Evolutionary conservation across 2,797 vertebrate species (phyloP), one percentile per base, ranked within the genome.

Genomic region (Bovichtus diacanthus): DNA sequence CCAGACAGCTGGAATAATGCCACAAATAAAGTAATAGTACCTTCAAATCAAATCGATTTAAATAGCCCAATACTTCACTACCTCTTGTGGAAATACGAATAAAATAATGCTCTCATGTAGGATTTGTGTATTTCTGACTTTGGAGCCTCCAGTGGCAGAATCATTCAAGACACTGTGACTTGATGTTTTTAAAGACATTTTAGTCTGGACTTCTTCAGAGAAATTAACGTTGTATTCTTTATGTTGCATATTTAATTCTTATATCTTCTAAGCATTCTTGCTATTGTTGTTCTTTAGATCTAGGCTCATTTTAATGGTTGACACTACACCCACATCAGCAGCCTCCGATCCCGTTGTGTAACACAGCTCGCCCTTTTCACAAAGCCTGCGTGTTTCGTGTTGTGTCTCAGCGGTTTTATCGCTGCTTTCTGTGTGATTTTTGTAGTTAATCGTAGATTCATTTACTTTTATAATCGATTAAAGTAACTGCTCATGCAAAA

Each of bases 1-100:
- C 16, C 27, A 21, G 19, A 41, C n/a, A 27, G 63, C 15, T 16
- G n/a, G 27, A 74, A 68, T 61, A 44, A 61, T 60, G 61, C n/a
- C 56, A 54, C 23, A 62, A 67, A 74, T 27, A 69, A 60, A 64
- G 19, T n/a, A 54, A 39, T 9, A 3, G 29, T 47, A 15, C 2
- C 21, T 59, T 31, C 31, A n/a, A n/a, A n/a, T n/a, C n/a, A n/a
- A n/a, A n/a, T n/a, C n/a, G n/a, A n/a, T n/a, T n/a, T n/a, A n/a
- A n/a, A n/a, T n/a, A n/a, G n/a, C n/a, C n/a, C n/a, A n/a, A n/a
- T n/a, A n/a, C n/a, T n/a, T 16, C 31, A 47, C 15, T 9, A 16
- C 9, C 8, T 36, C 25, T 19, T 2, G 2, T 27, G 5, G 0
- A 46, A 43, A 54, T n/a, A 49, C 44, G 9, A 19, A 36, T 9